Evolutionary conservation across 1,140 invertebrate genomes (phyloP).

Genomic region (Meloidogyne floridensis): DNA sequence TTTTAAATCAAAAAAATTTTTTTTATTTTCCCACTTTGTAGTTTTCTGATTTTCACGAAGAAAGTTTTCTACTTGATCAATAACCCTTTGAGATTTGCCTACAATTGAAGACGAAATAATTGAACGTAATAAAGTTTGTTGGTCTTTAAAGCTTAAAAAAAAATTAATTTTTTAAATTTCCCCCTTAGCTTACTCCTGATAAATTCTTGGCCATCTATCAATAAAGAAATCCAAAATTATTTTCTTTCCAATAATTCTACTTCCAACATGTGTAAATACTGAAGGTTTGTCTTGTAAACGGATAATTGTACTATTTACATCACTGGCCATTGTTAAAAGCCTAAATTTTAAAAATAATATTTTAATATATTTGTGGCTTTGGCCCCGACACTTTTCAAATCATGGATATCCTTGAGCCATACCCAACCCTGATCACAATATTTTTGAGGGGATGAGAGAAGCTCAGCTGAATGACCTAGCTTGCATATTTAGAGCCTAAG

Average conservation of each 20-base stretch:
- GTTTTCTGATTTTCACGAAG: constrained; percentile 28
- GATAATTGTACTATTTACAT: constrained; percentile 56
- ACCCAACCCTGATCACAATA: too few relatives aligned
- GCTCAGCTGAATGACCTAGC: too few relatives aligned
- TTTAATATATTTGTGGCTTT: too few relatives aligned
- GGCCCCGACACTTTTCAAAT: too few relatives aligned
- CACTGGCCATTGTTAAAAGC: constrained; percentile 49
- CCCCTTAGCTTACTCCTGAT: constrained; percentile 32
- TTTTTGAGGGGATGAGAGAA: too few relatives aligned
- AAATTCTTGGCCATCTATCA: constrained; percentile 56
- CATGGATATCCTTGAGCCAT: too few relatives aligned
- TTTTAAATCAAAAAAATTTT: too few relatives aligned
- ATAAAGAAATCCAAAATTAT: constrained; percentile 54
- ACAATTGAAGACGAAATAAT: constrained; percentile 48
- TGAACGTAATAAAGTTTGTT: constrained; percentile 51
- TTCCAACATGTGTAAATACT: constrained; percentile 43
- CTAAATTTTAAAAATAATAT: constrained; percentile 19
- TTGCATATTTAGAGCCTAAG: too few relatives aligned
- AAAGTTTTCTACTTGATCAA: constrained; percentile 42
- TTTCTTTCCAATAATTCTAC: constrained; percentile 47
- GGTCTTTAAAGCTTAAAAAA: constrained; percentile 54
- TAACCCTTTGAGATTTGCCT: constrained; percentile 48
- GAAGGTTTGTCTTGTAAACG: constrained; percentile 55
- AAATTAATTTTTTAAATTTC: constrained; percentile 5
- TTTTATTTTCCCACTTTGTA: background rate